phyloP scores from a whole-genome alignment of 2,113 vertebrate genomes.

The Eulemur rufifrons region DNA sequence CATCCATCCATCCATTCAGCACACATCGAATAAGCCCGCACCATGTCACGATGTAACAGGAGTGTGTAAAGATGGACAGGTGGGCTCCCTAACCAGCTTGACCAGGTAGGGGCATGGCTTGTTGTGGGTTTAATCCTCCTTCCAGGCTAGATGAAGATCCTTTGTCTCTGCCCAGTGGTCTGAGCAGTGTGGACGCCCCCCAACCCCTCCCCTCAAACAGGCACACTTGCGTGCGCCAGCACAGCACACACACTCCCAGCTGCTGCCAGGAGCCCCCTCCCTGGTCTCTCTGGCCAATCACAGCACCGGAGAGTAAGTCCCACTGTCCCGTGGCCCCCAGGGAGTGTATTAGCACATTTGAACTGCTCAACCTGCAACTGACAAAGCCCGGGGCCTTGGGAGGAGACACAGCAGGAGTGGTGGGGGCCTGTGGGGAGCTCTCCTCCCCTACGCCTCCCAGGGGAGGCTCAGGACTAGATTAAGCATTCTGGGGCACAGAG shows the following conservation, averaged over 20 bases:
- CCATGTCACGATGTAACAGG: neutral
- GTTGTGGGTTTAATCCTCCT: neutral
- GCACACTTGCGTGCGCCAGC: neutral
- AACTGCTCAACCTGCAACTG: constrained; percentile 69
- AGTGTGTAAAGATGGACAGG: neutral
- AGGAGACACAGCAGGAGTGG: constrained; percentile 39
- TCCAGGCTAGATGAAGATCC: constrained; percentile 29
- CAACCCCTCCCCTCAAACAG: neutral
- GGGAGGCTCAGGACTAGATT: constrained; percentile 43
- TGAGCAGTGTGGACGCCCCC: constrained; percentile 46
- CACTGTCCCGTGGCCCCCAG: constrained; percentile 57
- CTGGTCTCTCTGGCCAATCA: constrained; percentile 58
- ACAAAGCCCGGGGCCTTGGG: constrained; percentile 72
- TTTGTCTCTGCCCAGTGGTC: constrained; percentile 74
- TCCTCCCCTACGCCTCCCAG: neutral
- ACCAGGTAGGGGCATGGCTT: constrained; percentile 43
- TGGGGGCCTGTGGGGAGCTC: neutral
- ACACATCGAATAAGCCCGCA: neutral
- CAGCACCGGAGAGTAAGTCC: constrained; percentile 53
- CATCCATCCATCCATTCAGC: neutral
- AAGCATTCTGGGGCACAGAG: constrained; percentile 70
- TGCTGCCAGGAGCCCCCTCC: constrained; percentile 33
- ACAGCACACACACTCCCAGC: constrained; percentile 33
- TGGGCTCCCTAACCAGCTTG: constrained; percentile 41
- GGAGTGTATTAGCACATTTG: constrained; percentile 77